Conservation (phyloP, 2,888 invertebrate genomes). For the Callyntrura guangdongensis region DNA sequence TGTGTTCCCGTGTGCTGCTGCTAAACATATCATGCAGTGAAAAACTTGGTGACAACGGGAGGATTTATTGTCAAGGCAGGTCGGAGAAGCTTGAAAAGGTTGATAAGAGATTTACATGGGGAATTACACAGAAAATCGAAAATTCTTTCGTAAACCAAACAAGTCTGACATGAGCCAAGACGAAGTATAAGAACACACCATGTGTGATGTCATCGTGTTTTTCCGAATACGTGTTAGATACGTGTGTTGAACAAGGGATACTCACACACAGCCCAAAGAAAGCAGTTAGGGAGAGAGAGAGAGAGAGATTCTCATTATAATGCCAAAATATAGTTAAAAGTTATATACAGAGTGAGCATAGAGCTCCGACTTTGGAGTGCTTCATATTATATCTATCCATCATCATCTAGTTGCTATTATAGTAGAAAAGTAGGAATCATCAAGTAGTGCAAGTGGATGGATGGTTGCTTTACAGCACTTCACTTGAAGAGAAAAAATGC, state of each 20-base stretch:
- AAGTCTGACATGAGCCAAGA: slow-evolving; percentile 64
- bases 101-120: slow-evolving; percentile 70
- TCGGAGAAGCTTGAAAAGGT: slow-evolving; percentile 59
- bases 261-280: not conserved
- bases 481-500: slow-evolving; percentile 60
- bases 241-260: slow-evolving; percentile 23
- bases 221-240: slow-evolving; percentile 11
- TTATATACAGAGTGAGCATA: not conserved
- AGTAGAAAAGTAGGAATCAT: slow-evolving; percentile 42
- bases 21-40: not conserved
- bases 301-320: not conserved
- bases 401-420: slow-evolving; percentile 32
- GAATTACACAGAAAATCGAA: slow-evolving; percentile 64
- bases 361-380: not conserved
- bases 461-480: slow-evolving; percentile 57
- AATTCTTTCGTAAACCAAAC: slow-evolving; percentile 69
- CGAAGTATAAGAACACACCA: slow-evolving; percentile 31
- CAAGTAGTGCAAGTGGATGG: slow-evolving; percentile 57
- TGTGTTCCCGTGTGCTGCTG: not conserved
- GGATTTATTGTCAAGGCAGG: slow-evolving; percentile 78
- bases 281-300: not conserved
- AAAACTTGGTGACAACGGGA: slow-evolving; percentile 77
- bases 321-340: not conserved
- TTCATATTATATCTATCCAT: slow-evolving; percentile 46
- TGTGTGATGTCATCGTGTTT: slow-evolving; percentile 68